Conservation (phyloP, 2,797 vertebrate genomes). For the Momotus momota region DNA sequence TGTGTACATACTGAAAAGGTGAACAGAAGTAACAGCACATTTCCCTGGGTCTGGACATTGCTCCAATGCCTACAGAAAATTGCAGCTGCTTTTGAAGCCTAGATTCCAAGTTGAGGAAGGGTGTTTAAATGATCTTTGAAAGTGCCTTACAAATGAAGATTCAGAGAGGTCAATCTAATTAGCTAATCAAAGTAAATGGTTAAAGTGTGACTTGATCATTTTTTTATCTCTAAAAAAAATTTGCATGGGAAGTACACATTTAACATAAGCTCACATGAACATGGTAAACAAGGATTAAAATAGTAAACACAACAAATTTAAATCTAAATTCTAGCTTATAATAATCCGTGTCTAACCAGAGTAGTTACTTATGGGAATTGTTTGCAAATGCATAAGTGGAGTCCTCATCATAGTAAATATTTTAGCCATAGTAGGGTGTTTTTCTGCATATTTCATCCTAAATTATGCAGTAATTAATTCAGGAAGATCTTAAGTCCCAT, state of each 20-base stretch:
- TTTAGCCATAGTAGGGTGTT: neutral
- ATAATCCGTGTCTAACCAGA: neutral
- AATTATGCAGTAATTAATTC: slow-evolving; percentile 49
- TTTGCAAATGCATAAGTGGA: neutral
- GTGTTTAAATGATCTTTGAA: neutral
- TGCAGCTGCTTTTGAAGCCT: neutral
- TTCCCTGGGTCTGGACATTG: neutral
- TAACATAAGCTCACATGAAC: neutral
- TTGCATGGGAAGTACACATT: neutral
- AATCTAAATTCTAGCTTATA: neutral
- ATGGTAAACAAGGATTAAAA: neutral
- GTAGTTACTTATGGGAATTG: neutral
- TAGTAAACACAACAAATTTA: neutral
- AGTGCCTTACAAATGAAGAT: neutral
- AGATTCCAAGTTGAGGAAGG: neutral
- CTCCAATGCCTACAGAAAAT: neutral
- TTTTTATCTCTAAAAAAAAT: neutral
- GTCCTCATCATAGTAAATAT: neutral
- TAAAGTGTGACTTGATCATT: neutral
- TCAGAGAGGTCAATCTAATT: neutral
- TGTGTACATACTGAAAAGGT: neutral
- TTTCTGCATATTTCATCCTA: neutral
- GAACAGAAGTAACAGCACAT: neutral
- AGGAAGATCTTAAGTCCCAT: neutral
- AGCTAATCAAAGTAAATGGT: neutral